phyloP scores from a whole-genome alignment of 37 sponge, comb jelly and placozoan species.

The Ianthella basta region DNA sequence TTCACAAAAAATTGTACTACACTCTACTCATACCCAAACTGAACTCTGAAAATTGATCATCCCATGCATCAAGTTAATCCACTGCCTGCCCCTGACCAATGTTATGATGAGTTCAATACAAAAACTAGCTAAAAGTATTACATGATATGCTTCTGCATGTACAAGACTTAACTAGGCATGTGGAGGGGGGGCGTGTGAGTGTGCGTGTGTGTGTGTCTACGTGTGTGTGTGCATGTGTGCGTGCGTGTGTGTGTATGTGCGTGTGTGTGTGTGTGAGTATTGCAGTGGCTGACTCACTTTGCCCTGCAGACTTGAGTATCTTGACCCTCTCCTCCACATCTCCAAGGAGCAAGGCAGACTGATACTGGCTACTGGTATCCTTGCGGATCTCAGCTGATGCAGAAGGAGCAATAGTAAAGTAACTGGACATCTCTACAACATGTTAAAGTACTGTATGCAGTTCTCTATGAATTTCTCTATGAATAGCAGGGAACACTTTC shows the following conservation, averaged over 20 bases:
- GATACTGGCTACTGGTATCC: conserved; percentile 94
- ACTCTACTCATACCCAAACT: no score
- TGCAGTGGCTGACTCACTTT: conserved; percentile 44
- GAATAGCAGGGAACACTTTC: neutral
- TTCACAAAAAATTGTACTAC: no score
- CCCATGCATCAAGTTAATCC: no score
- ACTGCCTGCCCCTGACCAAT: no score
- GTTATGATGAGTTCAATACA: no score
- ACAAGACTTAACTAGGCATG: no score
- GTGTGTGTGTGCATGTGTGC: conserved; percentile 7
- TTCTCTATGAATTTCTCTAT: no score
- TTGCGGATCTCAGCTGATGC: conserved; percentile 87
- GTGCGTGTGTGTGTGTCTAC: neutral
- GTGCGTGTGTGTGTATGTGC: neutral
- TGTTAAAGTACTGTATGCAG: no score
- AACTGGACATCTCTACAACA: no score
- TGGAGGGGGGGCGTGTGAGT: neutral
- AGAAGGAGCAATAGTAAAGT: neutral
- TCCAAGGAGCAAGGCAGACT: conserved; percentile 88
- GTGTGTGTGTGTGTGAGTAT: neutral
- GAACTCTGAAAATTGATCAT: no score
- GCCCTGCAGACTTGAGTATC: conserved; percentile 81
- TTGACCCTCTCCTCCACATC: conserved; percentile 88
- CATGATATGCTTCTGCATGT: neutral
- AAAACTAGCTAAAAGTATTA: no score